phyloP scores from a whole-genome alignment of 2,888 invertebrate genomes.

The Parelbella ahira region DNA sequence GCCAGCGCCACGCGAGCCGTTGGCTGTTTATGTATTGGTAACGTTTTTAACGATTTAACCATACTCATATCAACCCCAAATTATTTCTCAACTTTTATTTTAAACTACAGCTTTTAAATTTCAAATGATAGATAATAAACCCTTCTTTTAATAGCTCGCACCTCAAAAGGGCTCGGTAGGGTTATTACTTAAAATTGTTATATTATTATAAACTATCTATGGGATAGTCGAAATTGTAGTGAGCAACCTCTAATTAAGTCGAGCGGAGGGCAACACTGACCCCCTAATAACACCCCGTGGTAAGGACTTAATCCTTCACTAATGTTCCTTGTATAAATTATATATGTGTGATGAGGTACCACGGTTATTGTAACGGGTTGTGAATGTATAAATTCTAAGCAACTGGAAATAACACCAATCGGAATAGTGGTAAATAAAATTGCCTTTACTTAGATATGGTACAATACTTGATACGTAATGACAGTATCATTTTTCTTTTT shows the following conservation, averaged over 20 bases:
- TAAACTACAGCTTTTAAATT: too few relatives aligned
- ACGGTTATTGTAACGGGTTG: background rate
- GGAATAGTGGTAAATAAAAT: too few relatives aligned
- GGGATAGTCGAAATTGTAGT: constrained; percentile 13
- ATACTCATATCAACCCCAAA: too few relatives aligned
- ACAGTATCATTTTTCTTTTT: too few relatives aligned
- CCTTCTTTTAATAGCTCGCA: constrained; percentile 17
- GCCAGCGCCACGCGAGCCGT: too few relatives aligned
- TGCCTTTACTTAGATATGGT: too few relatives aligned
- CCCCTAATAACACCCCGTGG: constrained; percentile 15
- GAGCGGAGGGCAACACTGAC: constrained; percentile 12
- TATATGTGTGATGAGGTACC: background rate
- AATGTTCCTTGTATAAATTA: constrained; percentile 16
- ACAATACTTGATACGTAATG: too few relatives aligned
- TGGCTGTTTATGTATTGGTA: too few relatives aligned
- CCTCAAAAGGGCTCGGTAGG: constrained; percentile 5
- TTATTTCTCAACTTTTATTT: too few relatives aligned
- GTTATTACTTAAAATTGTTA: constrained; percentile 17
- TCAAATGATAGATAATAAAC: background rate
- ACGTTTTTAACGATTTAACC: too few relatives aligned
- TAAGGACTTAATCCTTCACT: constrained; percentile 15
- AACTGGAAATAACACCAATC: too few relatives aligned
- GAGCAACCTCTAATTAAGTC: constrained; percentile 17
- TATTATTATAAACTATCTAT: constrained; percentile 14
- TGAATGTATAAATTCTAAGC: too few relatives aligned